Percentiles rank a stretch among this genome's conserved stretches.
Conservation (phyloP, 2,113 vertebrate species). For the Cyphomyrus discorhynchus region DNA sequence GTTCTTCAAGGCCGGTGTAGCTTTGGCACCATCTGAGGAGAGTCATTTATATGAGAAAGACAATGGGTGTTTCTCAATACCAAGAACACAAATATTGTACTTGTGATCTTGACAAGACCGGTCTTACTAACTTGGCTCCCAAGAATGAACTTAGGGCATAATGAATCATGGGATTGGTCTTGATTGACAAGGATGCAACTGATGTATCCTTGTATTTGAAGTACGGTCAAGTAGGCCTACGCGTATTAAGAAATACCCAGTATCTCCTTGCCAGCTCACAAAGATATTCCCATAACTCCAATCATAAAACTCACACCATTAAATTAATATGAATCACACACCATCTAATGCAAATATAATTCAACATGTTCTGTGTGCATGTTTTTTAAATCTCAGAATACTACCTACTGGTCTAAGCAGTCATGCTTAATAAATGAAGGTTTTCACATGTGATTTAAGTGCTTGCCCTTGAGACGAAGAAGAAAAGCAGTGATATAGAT, state of each 20-base stretch:
- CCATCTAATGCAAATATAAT: not conserved
- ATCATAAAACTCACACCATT: not conserved
- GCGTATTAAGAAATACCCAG: too few relatives aligned
- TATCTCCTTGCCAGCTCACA: not conserved
- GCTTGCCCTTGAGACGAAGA: not conserved
- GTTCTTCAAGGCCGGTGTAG: conserved; percentile 59
- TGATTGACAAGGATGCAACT: too few relatives aligned
- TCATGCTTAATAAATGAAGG: not conserved
- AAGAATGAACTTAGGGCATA: too few relatives aligned
- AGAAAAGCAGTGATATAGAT: not conserved
- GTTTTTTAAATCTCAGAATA: not conserved
- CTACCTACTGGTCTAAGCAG: not conserved
- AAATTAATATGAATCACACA: not conserved
- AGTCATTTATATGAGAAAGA: not conserved
- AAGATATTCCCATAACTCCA: not conserved
- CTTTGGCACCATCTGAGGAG: conserved; percentile 40
- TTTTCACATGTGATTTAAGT: not conserved
- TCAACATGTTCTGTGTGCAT: not conserved
- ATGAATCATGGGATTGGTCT: too few relatives aligned
- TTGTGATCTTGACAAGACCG: too few relatives aligned
- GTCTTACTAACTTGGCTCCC: too few relatives aligned
- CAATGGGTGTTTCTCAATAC: too few relatives aligned
- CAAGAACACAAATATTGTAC: too few relatives aligned
- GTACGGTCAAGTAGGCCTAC: too few relatives aligned
- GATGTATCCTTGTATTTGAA: too few relatives aligned